Evolutionary conservation across 2,797 vertebrate genomes (phyloP).

Genomic region (Gallinago nigripennis): DNA sequence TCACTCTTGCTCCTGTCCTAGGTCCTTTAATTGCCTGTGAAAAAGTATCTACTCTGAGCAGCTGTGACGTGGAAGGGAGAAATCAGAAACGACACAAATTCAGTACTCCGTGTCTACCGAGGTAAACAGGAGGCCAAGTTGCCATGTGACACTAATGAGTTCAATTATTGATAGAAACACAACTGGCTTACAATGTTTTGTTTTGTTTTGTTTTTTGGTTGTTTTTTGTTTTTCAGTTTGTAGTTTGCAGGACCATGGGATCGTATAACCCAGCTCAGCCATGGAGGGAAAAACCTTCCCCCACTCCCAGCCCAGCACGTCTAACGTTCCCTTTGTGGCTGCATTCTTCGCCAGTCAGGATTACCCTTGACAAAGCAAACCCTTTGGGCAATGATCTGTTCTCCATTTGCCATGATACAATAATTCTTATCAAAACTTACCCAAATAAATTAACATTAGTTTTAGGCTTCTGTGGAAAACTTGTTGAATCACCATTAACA

Average conservation of each 20-base stretch:
- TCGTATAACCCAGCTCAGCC: not conserved
- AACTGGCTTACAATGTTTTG: not conserved
- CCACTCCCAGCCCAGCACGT: fast-evolving
- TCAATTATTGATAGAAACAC: not conserved
- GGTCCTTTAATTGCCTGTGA: conserved; percentile 3
- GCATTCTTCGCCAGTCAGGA: not conserved
- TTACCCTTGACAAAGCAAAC: not conserved
- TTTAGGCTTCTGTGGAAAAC: not conserved
- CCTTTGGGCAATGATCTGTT: not conserved
- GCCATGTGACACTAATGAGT: not conserved
- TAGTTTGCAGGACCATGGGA: not conserved
- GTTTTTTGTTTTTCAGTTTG: not conserved
- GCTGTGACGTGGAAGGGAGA: not conserved
- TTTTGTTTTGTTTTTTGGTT: not conserved
- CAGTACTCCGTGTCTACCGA: fast-evolving
- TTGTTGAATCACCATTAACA: not conserved
- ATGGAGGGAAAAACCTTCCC: not conserved
- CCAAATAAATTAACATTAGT: not conserved
- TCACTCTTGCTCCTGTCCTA: not conserved
- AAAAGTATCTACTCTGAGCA: not conserved
- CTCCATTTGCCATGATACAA: not conserved
- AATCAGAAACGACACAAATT: conserved; percentile 11
- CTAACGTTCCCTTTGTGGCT: fast-evolving
- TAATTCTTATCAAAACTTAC: not conserved
- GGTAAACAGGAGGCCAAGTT: not conserved